These are phyloP conservation scores for Cryptotermes secundus DNA, from an alignment of 1,140 invertebrate species.

Conservation along the genomic window DNA sequence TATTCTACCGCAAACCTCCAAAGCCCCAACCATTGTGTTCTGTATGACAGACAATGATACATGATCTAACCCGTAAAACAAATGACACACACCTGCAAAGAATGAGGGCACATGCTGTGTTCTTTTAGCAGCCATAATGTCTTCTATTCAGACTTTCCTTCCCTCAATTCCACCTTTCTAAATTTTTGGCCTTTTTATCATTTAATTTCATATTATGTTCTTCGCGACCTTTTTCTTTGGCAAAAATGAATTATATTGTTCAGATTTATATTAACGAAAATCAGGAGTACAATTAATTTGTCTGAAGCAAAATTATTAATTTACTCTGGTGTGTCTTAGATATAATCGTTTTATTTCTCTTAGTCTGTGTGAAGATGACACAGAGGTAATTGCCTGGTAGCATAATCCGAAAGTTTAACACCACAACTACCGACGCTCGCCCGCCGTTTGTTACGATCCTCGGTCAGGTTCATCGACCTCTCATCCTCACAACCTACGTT, in stretches of 20 bases:
- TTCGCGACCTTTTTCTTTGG: not conserved
- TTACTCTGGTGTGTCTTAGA: not conserved
- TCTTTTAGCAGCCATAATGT: conserved; percentile 13
- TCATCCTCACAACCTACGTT: no score
- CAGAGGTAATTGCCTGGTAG: no score
- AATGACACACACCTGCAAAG: conserved; percentile 15
- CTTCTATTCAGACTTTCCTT: not conserved
- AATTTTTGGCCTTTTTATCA: not conserved
- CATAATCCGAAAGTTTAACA: no score
- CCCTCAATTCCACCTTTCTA: not conserved
- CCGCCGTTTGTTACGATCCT: no score
- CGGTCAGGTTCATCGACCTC: no score
- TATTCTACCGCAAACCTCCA: not conserved
- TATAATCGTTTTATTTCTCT: not conserved
- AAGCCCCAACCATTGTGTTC: conserved; percentile 8
- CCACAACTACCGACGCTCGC: no score
- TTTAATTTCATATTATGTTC: not conserved
- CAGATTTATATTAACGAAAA: not conserved
- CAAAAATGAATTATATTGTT: not conserved
- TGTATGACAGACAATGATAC: conserved; percentile 13
- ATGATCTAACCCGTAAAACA: not conserved
- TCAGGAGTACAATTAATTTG: not conserved
- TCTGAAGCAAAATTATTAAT: not conserved
- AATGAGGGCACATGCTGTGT: not conserved
- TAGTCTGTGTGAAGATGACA: not conserved